Evolutionary conservation across 2,888 invertebrate genomes (phyloP).

Genomic region (Epistrophe grossulariae): DNA sequence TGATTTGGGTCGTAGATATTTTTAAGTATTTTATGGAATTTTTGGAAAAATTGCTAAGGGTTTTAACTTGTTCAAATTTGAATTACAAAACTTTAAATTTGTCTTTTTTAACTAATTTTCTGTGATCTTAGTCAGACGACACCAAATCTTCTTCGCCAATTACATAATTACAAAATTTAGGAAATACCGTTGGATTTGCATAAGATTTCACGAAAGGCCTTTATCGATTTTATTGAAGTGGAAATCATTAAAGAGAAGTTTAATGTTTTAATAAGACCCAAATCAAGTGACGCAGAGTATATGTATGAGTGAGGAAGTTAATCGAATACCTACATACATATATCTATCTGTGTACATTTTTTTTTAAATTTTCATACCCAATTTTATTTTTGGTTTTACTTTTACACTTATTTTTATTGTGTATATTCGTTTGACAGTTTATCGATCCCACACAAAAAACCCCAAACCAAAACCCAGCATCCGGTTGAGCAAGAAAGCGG

Average conservation of each 20-base stretch:
- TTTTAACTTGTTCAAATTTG: too few relatives aligned
- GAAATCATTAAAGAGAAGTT: background rate
- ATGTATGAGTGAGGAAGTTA: background rate
- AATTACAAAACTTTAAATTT: too few relatives aligned
- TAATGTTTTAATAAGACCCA: background rate
- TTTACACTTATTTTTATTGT: conserved; percentile 19
- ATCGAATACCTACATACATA: background rate
- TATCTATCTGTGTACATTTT: background rate
- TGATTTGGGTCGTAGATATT: background rate
- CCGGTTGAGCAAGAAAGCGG: conserved; percentile 9
- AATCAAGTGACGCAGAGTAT: background rate
- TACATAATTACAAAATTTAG: too few relatives aligned
- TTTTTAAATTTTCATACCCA: conserved; percentile 11
- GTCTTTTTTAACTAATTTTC: too few relatives aligned
- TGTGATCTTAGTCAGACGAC: too few relatives aligned
- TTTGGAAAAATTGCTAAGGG: too few relatives aligned
- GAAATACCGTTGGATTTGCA: too few relatives aligned
- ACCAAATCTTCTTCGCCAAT: too few relatives aligned
- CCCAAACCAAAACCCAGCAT: conserved; percentile 12
- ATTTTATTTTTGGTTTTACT: conserved; percentile 45
- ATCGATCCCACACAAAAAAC: conserved; percentile 40
- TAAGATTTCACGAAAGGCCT: too few relatives aligned
- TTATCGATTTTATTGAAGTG: background rate
- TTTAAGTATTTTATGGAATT: background rate
- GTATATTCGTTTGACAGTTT: conserved; percentile 44